Conservation (phyloP, 2,113 vertebrate genomes). For the Cyanistes caeruleus region DNA sequence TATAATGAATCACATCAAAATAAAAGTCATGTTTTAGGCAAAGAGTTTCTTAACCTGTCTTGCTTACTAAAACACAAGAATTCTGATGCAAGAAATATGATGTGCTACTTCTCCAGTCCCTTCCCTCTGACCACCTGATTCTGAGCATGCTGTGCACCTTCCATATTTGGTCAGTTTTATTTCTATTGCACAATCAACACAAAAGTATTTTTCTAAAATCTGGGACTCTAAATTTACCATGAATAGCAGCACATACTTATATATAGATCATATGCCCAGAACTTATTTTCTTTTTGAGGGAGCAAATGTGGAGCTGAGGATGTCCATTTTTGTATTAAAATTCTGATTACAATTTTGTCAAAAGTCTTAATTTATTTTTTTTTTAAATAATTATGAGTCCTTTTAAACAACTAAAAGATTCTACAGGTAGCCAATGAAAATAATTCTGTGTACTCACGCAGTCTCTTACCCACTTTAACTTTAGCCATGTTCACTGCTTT, state of each 20-base stretch:
- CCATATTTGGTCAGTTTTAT: background rate
- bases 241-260: background rate
- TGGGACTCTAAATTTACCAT: background rate
- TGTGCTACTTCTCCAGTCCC: background rate
- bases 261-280: background rate
- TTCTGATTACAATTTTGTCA: background rate
- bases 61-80: background rate
- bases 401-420: background rate
- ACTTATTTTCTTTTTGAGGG: background rate
- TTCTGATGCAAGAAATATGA: background rate
- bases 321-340: background rate
- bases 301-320: background rate
- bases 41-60: conserved; percentile 20
- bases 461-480: background rate
- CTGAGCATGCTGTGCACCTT: background rate
- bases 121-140: background rate
- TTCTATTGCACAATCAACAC: background rate
- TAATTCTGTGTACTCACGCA: background rate
- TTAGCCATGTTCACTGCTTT: background rate
- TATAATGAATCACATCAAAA: conserved; percentile 13
- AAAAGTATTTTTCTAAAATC: background rate
- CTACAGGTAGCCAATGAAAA: background rate
- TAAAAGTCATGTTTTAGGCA: background rate
- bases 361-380: background rate
- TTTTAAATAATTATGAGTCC: background rate